phyloP scores from a whole-genome alignment of 2,113 vertebrate genomes.

The Pterocles gutturalis region DNA sequence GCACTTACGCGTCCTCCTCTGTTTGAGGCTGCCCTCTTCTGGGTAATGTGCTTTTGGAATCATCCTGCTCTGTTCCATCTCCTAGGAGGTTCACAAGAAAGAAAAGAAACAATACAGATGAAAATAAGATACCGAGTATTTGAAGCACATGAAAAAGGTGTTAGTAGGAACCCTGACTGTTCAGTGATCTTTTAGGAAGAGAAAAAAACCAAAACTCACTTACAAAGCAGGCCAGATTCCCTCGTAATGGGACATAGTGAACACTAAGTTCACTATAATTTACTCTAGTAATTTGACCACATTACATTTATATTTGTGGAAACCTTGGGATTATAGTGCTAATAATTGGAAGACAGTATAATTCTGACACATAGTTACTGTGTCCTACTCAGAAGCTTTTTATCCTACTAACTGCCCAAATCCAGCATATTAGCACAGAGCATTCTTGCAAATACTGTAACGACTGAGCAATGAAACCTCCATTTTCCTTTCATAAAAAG shows the following conservation, averaged over 20 bases:
- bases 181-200: neutral
- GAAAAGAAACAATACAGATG: neutral
- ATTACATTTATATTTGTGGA: neutral
- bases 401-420: neutral
- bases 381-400: neutral
- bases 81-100: slow-evolving; percentile 10
- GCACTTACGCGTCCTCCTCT: slow-evolving; percentile 67
- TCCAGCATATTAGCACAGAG: neutral
- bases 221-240: neutral
- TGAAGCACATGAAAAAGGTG: neutral
- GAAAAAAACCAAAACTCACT: neutral
- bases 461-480: neutral
- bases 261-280: neutral
- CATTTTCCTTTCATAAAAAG: neutral
- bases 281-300: neutral
- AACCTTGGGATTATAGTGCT: neutral
- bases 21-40: slow-evolving; percentile 62
- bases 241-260: neutral
- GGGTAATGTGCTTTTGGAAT: neutral
- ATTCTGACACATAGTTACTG: neutral
- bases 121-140: neutral
- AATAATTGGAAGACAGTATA: neutral
- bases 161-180: neutral
- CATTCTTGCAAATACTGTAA: neutral
- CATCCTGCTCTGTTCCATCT: neutral